Base-by-base conservation (phyloP, 2,113 vertebrate genomes). In the Bagarius yarrelli region DNA sequence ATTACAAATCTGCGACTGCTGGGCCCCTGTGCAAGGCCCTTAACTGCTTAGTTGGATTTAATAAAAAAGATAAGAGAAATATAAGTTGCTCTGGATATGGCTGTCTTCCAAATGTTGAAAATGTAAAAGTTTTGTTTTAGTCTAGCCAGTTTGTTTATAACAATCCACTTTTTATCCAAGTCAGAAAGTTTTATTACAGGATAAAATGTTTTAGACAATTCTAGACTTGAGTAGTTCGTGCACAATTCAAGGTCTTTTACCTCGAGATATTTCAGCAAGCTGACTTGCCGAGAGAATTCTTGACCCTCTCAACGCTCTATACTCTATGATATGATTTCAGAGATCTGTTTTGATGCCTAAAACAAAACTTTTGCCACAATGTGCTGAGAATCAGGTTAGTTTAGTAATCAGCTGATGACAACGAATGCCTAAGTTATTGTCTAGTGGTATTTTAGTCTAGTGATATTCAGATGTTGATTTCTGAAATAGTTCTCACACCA, bases 211-310 rank as follows among this genome's bases (percentile, higher is more conserved):
- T 12, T 23, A 60, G 25, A 50, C 59, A 21, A 30, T 77, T 16
- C 13, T 30, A 5, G 36, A 21, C 5, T 70, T 47, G 47, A 47
- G 66, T 44, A 47, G 40, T 25, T 15, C 47, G 66, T 70, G 44
- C 47, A 70, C 66, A 70, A 47, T 70, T 34, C 66, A 79, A 79
- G 57, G 50, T 21, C 34, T 23, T 53, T 44, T 27, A 4, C 56
- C 40, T 69, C 15, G 76, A 36, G n/a, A 56, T 69, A 32, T 30
- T 25, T 70, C 34, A 36, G 23, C 27, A 18, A 53, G 57, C 23
- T 36, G 52, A 73, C 56, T 34, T 19, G 60, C 79, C 70, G 9
- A 27, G 71, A 66, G 44, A 21, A 36, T 19, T 34, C 6, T 55
- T 64, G 47, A 32, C 60, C 79, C 56, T 57, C 14, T 8, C n/a